phyloP scores from a whole-genome alignment of 2,113 vertebrate species.

The Neotoma lepida region DNA sequence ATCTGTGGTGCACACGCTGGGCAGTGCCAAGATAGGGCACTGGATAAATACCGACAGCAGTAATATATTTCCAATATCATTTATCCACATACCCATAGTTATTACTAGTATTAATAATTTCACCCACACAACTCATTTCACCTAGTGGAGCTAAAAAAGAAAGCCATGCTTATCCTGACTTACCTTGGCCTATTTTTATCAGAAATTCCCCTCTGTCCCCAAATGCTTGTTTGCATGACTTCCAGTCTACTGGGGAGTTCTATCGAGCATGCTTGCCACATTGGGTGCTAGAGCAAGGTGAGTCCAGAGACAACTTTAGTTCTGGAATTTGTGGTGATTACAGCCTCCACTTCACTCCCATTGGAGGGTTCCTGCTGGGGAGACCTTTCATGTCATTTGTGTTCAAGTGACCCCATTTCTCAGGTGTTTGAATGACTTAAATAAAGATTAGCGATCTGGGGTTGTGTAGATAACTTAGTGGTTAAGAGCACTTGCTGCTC shows the following conservation, averaged over 20 bases:
- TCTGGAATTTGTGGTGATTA: background rate
- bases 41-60: background rate
- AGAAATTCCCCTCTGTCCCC: background rate
- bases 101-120: background rate
- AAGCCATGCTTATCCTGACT: background rate
- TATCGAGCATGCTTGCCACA: fast-evolving
- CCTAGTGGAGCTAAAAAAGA: background rate
- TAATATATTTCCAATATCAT: background rate
- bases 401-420: background rate
- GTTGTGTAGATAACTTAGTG: background rate
- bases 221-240: background rate
- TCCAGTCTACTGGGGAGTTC: background rate
- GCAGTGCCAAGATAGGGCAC: background rate
- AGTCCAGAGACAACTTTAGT: background rate
- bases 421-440: background rate
- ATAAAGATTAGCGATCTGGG: background rate
- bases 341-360: background rate
- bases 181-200: background rate
- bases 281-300: background rate
- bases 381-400: background rate
- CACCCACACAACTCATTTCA: background rate
- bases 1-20: background rate
- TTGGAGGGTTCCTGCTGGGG: background rate
- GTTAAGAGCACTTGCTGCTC: background rate
- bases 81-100: background rate